Percentiles rank a stretch among this genome's conserved stretches.
Evolutionary conservation across 2,797 vertebrate species (phyloP).

Genomic region (Lophotriccus pileatus): DNA sequence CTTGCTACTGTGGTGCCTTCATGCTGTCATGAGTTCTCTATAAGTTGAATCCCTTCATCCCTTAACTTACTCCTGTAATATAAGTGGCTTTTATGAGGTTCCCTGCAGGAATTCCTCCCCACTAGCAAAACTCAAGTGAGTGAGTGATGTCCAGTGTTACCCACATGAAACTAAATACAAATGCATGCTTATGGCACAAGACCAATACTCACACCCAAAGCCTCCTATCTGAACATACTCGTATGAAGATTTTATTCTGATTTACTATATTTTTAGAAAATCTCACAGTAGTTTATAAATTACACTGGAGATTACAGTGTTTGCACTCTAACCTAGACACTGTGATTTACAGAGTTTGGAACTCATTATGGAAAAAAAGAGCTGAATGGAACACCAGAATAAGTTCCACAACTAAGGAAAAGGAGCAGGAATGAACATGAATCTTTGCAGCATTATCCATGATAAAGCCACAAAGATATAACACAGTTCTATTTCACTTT

Average conservation of each 20-base stretch:
- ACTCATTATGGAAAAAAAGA: conserved; percentile 18
- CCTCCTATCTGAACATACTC: background rate
- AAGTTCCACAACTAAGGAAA: background rate
- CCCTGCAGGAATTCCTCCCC: background rate
- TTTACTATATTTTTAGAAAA: conserved; percentile 13
- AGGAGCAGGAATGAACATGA: background rate
- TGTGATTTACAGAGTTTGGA: conserved; percentile 21
- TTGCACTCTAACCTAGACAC: conserved; percentile 1
- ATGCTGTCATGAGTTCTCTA: background rate
- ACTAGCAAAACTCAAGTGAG: background rate
- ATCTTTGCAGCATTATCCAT: background rate
- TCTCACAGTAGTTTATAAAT: background rate
- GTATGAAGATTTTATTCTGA: background rate
- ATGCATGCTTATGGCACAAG: background rate
- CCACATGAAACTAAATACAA: background rate
- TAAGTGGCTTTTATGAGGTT: background rate
- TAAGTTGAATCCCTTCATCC: background rate
- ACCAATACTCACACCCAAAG: background rate
- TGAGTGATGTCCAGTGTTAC: background rate
- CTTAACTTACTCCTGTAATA: background rate
- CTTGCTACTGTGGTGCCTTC: background rate
- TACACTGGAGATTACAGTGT: background rate
- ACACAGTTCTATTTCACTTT: background rate
- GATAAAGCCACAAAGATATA: background rate
- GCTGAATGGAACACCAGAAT: background rate